Evolutionary conservation across 2,888 invertebrate species (phyloP).

Genomic region (Drosophila picticornis): DNA sequence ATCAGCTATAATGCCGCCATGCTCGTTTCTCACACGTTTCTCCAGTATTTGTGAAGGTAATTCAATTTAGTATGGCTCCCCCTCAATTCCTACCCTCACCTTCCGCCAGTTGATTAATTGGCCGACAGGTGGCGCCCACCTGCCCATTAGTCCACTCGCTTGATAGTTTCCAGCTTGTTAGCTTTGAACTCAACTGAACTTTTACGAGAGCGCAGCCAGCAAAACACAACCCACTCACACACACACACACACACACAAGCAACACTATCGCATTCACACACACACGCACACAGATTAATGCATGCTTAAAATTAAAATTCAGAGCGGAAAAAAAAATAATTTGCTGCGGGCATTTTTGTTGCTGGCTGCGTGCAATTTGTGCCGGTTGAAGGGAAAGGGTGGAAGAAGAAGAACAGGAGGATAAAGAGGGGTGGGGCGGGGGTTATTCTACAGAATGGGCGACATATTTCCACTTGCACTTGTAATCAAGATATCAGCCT

Average conservation of each 20-base stretch:
- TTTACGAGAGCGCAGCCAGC: slow-evolving; percentile 60
- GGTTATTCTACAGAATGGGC: slow-evolving; percentile 13
- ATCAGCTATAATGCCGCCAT: neutral
- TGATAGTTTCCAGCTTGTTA: slow-evolving; percentile 77
- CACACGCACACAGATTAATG: slow-evolving; percentile 55
- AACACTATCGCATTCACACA: slow-evolving; percentile 14
- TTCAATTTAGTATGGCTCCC: slow-evolving; percentile 16
- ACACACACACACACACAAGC: slow-evolving; percentile 7
- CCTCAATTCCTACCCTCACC: neutral
- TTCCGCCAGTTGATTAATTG: slow-evolving; percentile 63
- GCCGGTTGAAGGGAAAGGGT: neutral
- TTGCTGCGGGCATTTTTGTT: slow-evolving; percentile 67
- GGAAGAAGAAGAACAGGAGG: neutral
- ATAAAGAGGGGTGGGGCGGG: neutral
- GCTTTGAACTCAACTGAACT: slow-evolving; percentile 78
- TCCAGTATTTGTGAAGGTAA: slow-evolving; percentile 17
- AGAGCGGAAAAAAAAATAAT: slow-evolving; percentile 36
- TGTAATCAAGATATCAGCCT: slow-evolving; percentile 73
- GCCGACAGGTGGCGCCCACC: slow-evolving; percentile 67
- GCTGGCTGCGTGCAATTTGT: slow-evolving; percentile 29
- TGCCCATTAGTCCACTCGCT: slow-evolving; percentile 49
- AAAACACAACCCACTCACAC: slow-evolving; percentile 24
- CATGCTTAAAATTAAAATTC: slow-evolving; percentile 69
- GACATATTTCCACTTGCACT: slow-evolving; percentile 67
- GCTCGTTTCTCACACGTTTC: neutral